Percentiles rank a stretch among this genome's conserved stretches.
phyloP scores from a whole-genome alignment of 2,113 vertebrate genomes.

The Petrocephalus microphthalmus region DNA sequence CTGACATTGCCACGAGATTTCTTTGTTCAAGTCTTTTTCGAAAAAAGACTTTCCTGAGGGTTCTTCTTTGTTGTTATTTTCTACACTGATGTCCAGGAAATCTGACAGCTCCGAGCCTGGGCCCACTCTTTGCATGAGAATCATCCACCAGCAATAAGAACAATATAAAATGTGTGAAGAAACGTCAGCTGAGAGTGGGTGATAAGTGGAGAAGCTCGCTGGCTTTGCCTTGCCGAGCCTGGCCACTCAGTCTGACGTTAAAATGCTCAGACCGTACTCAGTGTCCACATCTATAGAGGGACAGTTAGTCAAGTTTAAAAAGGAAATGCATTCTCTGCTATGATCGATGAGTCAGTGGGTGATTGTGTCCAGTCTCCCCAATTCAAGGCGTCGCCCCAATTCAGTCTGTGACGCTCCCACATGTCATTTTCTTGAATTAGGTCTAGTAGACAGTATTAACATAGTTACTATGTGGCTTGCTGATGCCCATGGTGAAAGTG shows the following conservation, averaged over 20 bases:
- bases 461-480: not conserved
- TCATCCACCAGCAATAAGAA: not conserved
- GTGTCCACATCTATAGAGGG: not conserved
- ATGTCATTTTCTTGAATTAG: not conserved
- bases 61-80: not conserved
- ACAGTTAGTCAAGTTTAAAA: not conserved
- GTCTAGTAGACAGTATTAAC: not conserved
- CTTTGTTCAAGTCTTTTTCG: not conserved
- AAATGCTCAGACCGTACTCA: not conserved
- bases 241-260: not conserved
- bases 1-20: not conserved
- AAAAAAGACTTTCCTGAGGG: not conserved
- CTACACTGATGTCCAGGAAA: not conserved
- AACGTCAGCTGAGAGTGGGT: not conserved
- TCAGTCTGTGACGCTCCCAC: not conserved
- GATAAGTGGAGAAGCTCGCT: not conserved
- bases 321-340: not conserved
- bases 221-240: not conserved
- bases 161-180: not conserved
- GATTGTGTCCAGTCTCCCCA: not conserved
- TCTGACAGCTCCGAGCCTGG: not conserved
- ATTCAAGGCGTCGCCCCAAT: not conserved
- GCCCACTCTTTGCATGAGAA: not conserved
- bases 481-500: not conserved
- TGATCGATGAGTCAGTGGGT: not conserved